These are phyloP conservation scores for Willowsia nigromaculata DNA, from an alignment of 2,888 invertebrate species.

Conservation along the genomic window DNA sequence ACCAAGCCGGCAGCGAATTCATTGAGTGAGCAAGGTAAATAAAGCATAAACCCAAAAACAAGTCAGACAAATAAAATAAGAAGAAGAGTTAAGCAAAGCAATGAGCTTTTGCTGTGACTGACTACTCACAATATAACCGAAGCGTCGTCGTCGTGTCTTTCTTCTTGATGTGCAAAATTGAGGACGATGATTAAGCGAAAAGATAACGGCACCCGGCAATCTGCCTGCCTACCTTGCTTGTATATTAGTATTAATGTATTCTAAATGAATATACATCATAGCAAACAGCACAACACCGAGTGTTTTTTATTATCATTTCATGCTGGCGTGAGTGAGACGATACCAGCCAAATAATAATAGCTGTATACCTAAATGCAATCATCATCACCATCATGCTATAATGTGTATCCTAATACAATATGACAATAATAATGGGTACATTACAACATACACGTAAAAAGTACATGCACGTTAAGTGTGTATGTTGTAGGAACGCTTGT, in stretches of 20 bases:
- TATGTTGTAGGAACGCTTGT: not conserved
- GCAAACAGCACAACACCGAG: not conserved
- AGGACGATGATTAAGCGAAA: slow-evolving; percentile 65
- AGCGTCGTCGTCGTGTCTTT: slow-evolving; percentile 16
- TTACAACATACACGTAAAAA: not conserved
- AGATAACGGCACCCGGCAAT: slow-evolving; percentile 70
- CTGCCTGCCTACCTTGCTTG: slow-evolving; percentile 31
- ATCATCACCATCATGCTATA: not conserved
- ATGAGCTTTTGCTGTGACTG: not conserved
- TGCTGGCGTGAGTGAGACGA: too few relatives aligned
- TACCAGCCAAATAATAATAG: too few relatives aligned
- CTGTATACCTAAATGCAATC: not conserved
- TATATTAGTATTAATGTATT: slow-evolving; percentile 37
- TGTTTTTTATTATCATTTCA: not conserved
- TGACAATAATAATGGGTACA: not conserved
- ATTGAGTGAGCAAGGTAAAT: not conserved
- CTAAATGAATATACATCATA: slow-evolving; percentile 11
- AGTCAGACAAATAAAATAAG: not conserved
- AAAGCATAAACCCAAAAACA: not conserved
- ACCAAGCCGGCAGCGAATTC: not conserved
- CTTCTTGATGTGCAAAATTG: slow-evolving; percentile 58
- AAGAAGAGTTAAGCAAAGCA: not conserved
- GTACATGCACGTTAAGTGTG: not conserved
- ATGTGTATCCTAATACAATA: not conserved
- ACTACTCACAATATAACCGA: not conserved